Evolutionary conservation across 1,140 invertebrate species (phyloP), one percentile per base, ranked within the genome.

Genomic region (Drosophila suzukii): DNA sequence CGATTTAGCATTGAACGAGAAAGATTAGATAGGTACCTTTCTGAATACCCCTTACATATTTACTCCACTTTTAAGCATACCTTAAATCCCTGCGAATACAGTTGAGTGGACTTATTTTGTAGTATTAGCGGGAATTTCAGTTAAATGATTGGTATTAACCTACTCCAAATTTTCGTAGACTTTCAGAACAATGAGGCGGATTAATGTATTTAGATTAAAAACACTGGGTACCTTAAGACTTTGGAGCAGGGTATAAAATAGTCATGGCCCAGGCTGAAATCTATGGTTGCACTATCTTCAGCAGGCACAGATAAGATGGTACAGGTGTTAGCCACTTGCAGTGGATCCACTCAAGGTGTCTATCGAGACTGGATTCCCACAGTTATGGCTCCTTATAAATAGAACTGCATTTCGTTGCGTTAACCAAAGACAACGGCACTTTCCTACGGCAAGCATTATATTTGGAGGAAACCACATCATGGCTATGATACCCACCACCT

Each of bases 381-480:
- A 43, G 34, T n/a, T 38, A 24, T 50, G 46, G n/a, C 38, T 50
- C 65, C 15, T 43, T 79, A 83, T 86, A 86, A 88, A 76, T 86
- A 58, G 58, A 53, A 43, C 30, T 55, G 38, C 53, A 53, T 27
- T 27, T 6, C 27, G 13, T 3, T 13, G 34, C 30, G 53, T 4
- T 24, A 17, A 47, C 17, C 58, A 82, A 20, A 70, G 44, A 44
- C 41, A 12, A 61, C 15, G 62, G 44, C 32, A 73, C 17, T 41
- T 56, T 59, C 5, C n/a, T 15, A 24, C 20, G 34, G 24, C 44
- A 4, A 39, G 24, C 32, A 73, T 10, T 34, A 30, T 44, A 49
- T 1, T 46, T 41, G 1, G 41, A 62, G 1, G 36, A 32, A 50
- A 12, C 30, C 39, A 63, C 94, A 92, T 32, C n/a, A 88, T 89